Evolutionary conservation across 1,140 invertebrate genomes (phyloP), one percentile per base, ranked within the genome.

Genomic region (Drosophila neocordata): DNA sequence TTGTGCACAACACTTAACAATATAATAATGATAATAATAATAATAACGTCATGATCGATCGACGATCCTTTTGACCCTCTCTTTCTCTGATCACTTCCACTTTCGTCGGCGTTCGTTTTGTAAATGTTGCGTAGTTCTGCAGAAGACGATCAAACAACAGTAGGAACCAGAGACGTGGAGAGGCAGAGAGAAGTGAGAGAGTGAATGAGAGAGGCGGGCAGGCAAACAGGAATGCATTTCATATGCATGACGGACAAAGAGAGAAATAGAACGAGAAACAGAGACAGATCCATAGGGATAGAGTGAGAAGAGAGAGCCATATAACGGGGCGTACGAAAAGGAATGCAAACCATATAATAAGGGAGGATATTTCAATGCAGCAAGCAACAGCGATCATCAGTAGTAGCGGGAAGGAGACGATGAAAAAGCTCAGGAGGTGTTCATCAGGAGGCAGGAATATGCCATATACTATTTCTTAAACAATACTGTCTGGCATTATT

Each of bases 81-180:
- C 61, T 71, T 63, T 48, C 8, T 69, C 64, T 68, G 71, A 74
- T 77, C 76, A 87, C 83, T 87, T 87, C 83, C 83, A 87, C 83
- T 87, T 87, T 87, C 83, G 83, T 79, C 83, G 69, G 83, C 79
- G 83, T 83, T 84, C 79, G 75, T 61, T 87, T 87, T 81, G 84
- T 88, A 87, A 87, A 87, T 87, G 83, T 88, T 87, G 83, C 83
- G 79, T 87, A 87, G 68, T 82, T 76, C 69, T 88, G 65, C 35
- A 27, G 53, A 69, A 72, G 35, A 65, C 51, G 65, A 72, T 73
- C 63, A 63, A 65, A 69, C 44, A 67, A 64, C 41, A 48, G 41
- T 20, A 48, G 9, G 53, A 69, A 77, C 60, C 70, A 64, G 57
- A 44, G 48, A 53, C 37, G 55, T 24, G 35, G 18, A 41, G 58